phyloP scores from a whole-genome alignment of 2,797 vertebrate species.

The Lacerta bilineata region DNA sequence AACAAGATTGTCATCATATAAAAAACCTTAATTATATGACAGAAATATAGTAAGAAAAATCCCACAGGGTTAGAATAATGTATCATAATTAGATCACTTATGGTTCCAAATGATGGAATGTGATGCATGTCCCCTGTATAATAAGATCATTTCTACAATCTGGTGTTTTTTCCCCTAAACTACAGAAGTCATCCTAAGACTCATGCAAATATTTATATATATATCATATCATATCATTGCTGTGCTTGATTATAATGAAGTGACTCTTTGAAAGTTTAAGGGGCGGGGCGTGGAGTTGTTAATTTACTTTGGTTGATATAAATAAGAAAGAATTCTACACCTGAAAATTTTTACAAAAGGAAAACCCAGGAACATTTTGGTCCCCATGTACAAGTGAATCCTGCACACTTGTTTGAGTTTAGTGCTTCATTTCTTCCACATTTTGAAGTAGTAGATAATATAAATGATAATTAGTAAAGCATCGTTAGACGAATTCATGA shows the following conservation, averaged over 20 bases:
- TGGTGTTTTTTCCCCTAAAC: conserved; percentile 22
- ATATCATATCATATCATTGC: conserved; percentile 29
- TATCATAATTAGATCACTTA: conserved; percentile 3
- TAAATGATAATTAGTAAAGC: conserved; percentile 18
- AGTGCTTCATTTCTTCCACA: conserved; percentile 25
- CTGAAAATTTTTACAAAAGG: conserved; percentile 35
- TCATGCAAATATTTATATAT: neutral
- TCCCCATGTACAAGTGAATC: conserved; percentile 45
- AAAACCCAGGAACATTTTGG: conserved; percentile 26
- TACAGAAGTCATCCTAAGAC: conserved; percentile 36
- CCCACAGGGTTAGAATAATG: neutral
- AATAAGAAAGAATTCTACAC: conserved; percentile 34
- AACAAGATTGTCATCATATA: conserved; percentile 24
- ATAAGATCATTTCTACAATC: neutral
- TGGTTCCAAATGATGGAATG: neutral
- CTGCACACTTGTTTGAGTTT: conserved; percentile 42
- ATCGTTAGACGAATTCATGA: conserved; percentile 57
- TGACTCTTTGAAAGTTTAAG: neutral
- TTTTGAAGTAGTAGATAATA: conserved; percentile 37
- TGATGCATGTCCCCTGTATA: neutral
- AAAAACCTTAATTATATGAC: conserved; percentile 13
- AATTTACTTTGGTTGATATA: conserved; percentile 42
- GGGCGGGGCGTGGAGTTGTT: neutral
- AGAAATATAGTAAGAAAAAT: conserved; percentile 21
- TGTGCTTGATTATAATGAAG: conserved; percentile 54